phyloP scores from a whole-genome alignment of 2,113 vertebrate species.

The Silurus glanis region DNA sequence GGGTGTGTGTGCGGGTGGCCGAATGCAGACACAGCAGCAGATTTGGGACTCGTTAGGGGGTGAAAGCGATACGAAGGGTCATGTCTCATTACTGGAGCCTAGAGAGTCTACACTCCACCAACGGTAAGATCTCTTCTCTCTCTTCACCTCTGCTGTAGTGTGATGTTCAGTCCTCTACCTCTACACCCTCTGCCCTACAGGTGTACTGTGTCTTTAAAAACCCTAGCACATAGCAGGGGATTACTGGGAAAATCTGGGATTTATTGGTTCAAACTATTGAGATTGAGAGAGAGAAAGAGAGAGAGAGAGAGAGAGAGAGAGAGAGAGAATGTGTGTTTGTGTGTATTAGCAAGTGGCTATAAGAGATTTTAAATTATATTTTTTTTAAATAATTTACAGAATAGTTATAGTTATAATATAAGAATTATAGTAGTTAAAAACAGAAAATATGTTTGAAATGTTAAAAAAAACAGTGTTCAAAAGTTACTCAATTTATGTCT shows the following conservation, averaged over 20 bases:
- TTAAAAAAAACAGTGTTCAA: too few species aligned
- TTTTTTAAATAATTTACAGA: too few species aligned
- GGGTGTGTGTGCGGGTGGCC: slow-evolving; percentile 62
- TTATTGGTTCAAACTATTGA: not conserved
- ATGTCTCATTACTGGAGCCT: slow-evolving; percentile 85
- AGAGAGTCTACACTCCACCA: slow-evolving; percentile 83
- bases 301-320: not conserved
- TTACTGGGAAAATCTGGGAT: not conserved
- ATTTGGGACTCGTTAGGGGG: slow-evolving; percentile 72
- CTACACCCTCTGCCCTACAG: not conserved
- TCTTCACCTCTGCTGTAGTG: not conserved
- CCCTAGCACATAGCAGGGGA: not conserved
- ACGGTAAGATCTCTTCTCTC: slow-evolving; percentile 71
- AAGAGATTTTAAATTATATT: not conserved
- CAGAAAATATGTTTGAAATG: too few species aligned
- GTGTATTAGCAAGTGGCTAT: not conserved
- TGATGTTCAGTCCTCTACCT: not conserved
- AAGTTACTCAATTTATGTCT: too few species aligned
- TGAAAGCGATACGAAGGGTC: slow-evolving; percentile 76
- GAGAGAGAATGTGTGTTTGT: not conserved
- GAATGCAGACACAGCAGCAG: slow-evolving; percentile 13
- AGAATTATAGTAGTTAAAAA: too few species aligned
- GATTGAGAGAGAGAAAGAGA: not conserved
- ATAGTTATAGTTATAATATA: too few species aligned
- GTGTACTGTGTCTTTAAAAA: not conserved